A percentile compares a stretch with the other conserved stretches of the same genome.
Evolutionary conservation across 2,113 vertebrate genomes (phyloP).

Genomic region (Tetrax tetrax): DNA sequence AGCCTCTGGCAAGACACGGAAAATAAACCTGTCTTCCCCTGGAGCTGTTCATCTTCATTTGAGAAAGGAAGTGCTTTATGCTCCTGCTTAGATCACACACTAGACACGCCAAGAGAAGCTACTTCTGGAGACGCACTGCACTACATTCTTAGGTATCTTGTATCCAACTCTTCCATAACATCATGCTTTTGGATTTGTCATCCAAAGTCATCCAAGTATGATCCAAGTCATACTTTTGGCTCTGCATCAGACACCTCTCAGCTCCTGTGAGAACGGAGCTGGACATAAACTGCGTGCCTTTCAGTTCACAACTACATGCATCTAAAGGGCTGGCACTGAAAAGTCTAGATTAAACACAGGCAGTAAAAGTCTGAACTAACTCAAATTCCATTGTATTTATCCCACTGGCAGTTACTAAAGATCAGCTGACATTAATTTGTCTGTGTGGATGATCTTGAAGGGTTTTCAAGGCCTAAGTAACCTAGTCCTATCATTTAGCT

Average conservation of each 20-base stretch:
- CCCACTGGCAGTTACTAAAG: background rate
- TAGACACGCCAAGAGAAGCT: background rate
- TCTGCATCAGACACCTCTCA: background rate
- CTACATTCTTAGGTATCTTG: background rate
- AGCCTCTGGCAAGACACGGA: background rate
- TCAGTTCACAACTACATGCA: rapidly evolving
- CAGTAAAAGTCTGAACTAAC: background rate
- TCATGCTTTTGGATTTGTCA: background rate
- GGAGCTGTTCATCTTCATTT: background rate
- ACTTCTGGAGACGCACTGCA: background rate
- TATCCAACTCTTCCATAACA: background rate
- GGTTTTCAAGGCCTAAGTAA: background rate
- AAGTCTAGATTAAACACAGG: background rate
- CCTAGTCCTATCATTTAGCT: too few relatives aligned
- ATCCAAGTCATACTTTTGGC: background rate
- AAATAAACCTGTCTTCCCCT: background rate
- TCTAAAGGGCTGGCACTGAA: background rate
- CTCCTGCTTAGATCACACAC: background rate
- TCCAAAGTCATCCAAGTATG: background rate
- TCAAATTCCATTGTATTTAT: background rate
- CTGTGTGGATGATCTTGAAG: background rate
- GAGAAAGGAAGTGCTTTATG: background rate
- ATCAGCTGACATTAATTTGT: background rate
- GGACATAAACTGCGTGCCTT: background rate
- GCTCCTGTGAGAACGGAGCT: background rate